Base-by-base conservation (phyloP, 2,797 vertebrate species). In the Zenarchopterus dispar region DNA sequence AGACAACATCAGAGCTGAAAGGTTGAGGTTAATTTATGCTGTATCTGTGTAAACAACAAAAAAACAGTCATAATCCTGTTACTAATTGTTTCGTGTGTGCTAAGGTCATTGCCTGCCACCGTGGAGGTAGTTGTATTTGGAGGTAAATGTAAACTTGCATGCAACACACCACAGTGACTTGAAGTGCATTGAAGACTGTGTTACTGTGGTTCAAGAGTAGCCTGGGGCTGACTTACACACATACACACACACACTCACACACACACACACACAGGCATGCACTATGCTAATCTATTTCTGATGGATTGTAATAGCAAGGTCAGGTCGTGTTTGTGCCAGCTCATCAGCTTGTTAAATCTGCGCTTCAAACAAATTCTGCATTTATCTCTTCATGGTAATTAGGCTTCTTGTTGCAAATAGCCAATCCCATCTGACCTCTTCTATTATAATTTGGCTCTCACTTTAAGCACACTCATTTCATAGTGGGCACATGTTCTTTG, bases 271-370 rank as follows among this genome's bases (percentile, higher is more conserved):
- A 48, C 18, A 1, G 44, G 56, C 52, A 46, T 13, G 36, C 31
- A 42, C 45, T n/a, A n/a, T 58, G 26, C 47, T 55, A 68, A 78
- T 80, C 63, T 60, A 31, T 81, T 71, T 75, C 42, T 76, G 62
- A 80, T 77, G 43, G 67, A 75, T 59, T 70, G 62, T 67, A 75
- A 69, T 63, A 68, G 58, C 31, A 70, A 80, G 78, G 75, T 75
- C 78, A 70, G 73, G 69, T 65, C 46, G 6, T 81, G 78, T 81
- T 78, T 78, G 75, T 80, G 67, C 57, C 53, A 36, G 67, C 75
- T 85, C 75, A 77, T 82, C 75, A 72, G 73, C 74, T 84, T 81
- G 73, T 82, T 84, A 75, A 77, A 79, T 78, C 74, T 68, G 50
- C 46, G 56, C 54, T 69, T 56, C 57, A 64, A 55, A 70, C 84